These are phyloP conservation scores for Thalassoma bifasciatum DNA, from an alignment of 2,113 vertebrate species.

Conservation along the genomic window DNA sequence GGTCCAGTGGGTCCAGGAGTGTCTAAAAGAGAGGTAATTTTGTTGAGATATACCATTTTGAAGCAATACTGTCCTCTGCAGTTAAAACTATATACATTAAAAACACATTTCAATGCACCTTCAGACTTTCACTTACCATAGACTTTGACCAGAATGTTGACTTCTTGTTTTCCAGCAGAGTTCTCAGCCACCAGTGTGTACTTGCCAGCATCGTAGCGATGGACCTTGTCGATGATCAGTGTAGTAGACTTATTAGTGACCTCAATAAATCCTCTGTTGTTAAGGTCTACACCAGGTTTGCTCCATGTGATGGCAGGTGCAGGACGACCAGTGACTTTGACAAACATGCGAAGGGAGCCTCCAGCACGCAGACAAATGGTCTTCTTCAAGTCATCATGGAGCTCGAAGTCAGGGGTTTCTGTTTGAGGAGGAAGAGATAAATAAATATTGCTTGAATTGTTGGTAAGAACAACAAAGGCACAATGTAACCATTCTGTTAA, in stretches of 20 bases:
- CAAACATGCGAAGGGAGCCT: slow-evolving; percentile 89
- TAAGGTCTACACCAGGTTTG: slow-evolving; percentile 91
- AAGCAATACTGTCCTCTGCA: neutral
- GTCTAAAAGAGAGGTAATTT: slow-evolving; percentile 79
- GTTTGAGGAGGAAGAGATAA: neutral
- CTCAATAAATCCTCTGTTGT: slow-evolving; percentile 93
- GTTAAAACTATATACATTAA: neutral
- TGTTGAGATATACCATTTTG: neutral
- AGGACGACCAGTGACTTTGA: slow-evolving; percentile 92
- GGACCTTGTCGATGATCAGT: slow-evolving; percentile 95
- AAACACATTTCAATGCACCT: neutral
- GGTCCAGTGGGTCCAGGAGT: slow-evolving; percentile 93
- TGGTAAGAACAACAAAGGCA: no score
- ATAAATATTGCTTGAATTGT: neutral
- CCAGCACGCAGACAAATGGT: slow-evolving; percentile 95
- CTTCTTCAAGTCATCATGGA: slow-evolving; percentile 95
- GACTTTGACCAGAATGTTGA: slow-evolving; percentile 93
- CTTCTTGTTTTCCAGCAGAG: slow-evolving; percentile 95
- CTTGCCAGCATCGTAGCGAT: slow-evolving; percentile 97
- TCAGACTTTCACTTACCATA: slow-evolving; percentile 93
- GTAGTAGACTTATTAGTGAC: slow-evolving; percentile 89
- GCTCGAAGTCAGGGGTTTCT: slow-evolving; percentile 98
- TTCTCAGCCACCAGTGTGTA: slow-evolving; percentile 95
- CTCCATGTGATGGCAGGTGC: slow-evolving; percentile 91
- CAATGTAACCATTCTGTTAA: no score